A percentile compares a stretch with the other conserved stretches of the same genome.
These are phyloP conservation scores for Ptyas mucosa DNA, from an alignment of 2,113 vertebrate species.

Conservation along the genomic window DNA sequence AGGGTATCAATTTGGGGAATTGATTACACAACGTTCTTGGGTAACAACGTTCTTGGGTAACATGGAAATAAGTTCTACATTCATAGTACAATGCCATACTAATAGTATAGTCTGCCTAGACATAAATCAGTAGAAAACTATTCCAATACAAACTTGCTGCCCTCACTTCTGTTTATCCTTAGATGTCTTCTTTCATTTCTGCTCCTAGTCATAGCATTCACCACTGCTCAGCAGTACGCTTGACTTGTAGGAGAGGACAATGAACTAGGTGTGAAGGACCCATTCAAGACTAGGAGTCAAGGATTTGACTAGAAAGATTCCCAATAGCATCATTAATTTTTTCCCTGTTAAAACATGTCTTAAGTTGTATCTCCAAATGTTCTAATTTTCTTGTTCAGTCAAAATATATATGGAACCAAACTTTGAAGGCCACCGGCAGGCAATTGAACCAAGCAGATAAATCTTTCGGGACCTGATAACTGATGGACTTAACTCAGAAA, in stretches of 20 bases:
- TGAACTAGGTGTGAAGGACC: not conserved
- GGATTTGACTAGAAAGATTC: not conserved
- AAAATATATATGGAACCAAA: not conserved
- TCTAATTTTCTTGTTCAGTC: not conserved
- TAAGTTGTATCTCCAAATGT: not conserved
- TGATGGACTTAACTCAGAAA: not conserved
- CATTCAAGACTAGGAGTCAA: not conserved
- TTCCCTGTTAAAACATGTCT: not conserved
- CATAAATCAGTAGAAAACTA: not conserved
- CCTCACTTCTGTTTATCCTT: not conserved
- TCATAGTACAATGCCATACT: not conserved
- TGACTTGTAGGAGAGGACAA: not conserved
- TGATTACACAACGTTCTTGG: not conserved
- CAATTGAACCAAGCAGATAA: not conserved
- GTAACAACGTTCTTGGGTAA: not conserved
- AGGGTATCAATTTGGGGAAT: not conserved
- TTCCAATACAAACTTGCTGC: not conserved
- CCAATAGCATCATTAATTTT: not conserved
- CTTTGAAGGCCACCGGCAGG: not conserved
- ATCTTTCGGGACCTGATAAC: not conserved
- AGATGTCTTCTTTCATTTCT: not conserved
- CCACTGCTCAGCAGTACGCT: not conserved
- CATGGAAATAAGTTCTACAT: too few relatives aligned
- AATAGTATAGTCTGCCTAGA: not conserved
- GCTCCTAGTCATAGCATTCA: not conserved